These are phyloP conservation scores for Urocitellus parryii DNA, from an alignment of 2,113 vertebrate genomes.

Conservation along the genomic window DNA sequence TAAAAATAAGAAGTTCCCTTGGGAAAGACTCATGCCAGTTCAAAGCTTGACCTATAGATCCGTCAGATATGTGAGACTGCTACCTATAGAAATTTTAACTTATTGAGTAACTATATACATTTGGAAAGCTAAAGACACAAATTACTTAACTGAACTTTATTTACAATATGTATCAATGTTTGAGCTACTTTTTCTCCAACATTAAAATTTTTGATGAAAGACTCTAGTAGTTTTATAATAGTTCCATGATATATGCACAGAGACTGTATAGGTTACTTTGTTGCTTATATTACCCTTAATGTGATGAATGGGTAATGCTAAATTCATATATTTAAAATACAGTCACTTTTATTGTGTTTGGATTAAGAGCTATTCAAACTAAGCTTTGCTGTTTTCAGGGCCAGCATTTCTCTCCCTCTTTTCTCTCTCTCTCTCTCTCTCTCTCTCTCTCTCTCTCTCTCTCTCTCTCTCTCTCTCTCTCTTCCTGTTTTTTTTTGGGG, in stretches of 20 bases:
- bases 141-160: constrained; percentile 13
- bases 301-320: background rate
- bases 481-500: background rate
- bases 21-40: background rate
- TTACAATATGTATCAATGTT: background rate
- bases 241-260: background rate
- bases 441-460: too few relatives aligned
- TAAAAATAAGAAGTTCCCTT: constrained; percentile 8
- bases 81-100: background rate
- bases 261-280: background rate
- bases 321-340: constrained; percentile 2
- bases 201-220: constrained; percentile 34
- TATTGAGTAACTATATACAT: background rate
- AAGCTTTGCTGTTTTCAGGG: background rate
- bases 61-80: background rate
- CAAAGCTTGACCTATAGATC: background rate
- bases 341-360: background rate
- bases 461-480: too few relatives aligned
- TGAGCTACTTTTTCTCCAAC: background rate
- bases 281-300: background rate
- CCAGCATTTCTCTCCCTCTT: background rate
- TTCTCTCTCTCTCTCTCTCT: background rate
- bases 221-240: constrained; percentile 20
- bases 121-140: background rate
- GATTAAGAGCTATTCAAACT: constrained; percentile 5